These are phyloP conservation scores for Phyllotis vaccarum DNA, from an alignment of 2,797 vertebrate species.

Conservation along the genomic window DNA sequence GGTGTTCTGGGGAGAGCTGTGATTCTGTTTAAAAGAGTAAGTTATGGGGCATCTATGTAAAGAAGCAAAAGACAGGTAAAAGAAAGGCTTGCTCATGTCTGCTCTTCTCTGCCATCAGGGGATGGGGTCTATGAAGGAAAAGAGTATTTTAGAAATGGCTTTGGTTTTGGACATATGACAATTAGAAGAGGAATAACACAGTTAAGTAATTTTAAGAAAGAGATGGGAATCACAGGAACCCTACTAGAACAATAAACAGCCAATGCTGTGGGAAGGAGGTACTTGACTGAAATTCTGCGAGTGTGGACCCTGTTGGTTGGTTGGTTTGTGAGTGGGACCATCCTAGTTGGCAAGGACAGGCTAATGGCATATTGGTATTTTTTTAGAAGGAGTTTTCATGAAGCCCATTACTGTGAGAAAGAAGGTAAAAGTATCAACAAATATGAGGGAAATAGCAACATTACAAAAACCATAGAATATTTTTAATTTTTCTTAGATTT, in stretches of 20 bases:
- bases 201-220: not conserved
- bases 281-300: not conserved
- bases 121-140: constrained; percentile 15
- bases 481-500: not conserved
- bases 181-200: not conserved
- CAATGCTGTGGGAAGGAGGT: not conserved
- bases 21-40: not conserved
- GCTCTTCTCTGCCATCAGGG: not conserved
- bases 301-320: not conserved
- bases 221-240: not conserved
- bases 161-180: not conserved
- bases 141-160: constrained; percentile 11
- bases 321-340: constrained; percentile 17
- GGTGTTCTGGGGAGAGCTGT: not conserved
- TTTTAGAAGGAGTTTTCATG: constrained; percentile 43
- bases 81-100: not conserved
- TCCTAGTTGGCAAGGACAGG: constrained; percentile 8
- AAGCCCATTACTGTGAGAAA: constrained; percentile 34
- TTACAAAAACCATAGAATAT: not conserved
- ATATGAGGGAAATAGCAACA: constrained; percentile 21
- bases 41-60: not conserved
- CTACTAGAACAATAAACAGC: not conserved
- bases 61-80: not conserved
- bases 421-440: constrained; percentile 24
- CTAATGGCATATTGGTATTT: not conserved